Conservation (phyloP, 2,888 invertebrate genomes). For the Parnassius mnemosyne region DNA sequence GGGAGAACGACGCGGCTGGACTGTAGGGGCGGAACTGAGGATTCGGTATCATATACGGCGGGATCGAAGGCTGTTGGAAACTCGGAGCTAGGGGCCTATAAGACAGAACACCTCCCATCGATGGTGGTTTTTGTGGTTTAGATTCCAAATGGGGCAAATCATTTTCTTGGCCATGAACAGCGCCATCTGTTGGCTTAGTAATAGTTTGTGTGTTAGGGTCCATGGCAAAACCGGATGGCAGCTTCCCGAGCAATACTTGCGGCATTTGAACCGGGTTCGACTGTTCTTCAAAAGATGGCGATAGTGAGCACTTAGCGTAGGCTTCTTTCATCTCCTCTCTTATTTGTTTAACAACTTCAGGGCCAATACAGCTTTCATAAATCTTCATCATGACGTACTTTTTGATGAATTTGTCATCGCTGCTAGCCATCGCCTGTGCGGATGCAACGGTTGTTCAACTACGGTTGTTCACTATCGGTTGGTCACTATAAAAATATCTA, state of each 20-base stretch:
- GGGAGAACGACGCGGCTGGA: conserved; percentile 67
- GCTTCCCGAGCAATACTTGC: conserved; percentile 61
- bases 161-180: conserved; percentile 56
- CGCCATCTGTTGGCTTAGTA: conserved; percentile 70
- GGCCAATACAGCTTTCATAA: conserved; percentile 86
- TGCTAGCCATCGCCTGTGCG: conserved; percentile 72
- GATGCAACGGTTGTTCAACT: too few species aligned
- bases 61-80: conserved; percentile 43
- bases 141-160: conserved; percentile 52
- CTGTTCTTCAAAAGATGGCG: conserved; percentile 68
- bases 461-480: too few species aligned
- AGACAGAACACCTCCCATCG: conserved; percentile 72
- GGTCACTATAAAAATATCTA: too few species aligned
- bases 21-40: conserved; percentile 75
- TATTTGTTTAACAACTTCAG: conserved; percentile 84
- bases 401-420: conserved; percentile 84
- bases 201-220: conserved; percentile 71
- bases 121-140: conserved; percentile 69
- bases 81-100: conserved; percentile 71
- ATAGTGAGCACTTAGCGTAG: conserved; percentile 82
- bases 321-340: conserved; percentile 84
- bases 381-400: conserved; percentile 89
- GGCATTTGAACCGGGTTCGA: conserved; percentile 59
- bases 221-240: conserved; percentile 70
- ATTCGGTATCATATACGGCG: conserved; percentile 58